These are phyloP conservation scores for Cryptoleucopteryx plumbea DNA, from an alignment of 2,113 vertebrate genomes.

Conservation along the genomic window DNA sequence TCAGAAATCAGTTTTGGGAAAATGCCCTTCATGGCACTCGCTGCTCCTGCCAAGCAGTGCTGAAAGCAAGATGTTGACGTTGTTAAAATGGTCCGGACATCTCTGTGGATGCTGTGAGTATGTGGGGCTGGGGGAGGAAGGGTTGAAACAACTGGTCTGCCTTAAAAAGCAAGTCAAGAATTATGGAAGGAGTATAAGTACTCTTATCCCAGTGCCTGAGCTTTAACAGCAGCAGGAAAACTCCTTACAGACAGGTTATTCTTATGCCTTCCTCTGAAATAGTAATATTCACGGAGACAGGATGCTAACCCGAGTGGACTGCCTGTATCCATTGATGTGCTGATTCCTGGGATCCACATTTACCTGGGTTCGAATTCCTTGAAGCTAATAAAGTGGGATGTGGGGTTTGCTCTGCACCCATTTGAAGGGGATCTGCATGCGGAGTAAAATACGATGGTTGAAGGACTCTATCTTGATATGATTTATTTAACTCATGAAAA, in stretches of 20 bases:
- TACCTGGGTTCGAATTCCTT: not conserved
- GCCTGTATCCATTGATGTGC: not conserved
- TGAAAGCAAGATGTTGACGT: not conserved
- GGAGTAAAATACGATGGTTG: not conserved
- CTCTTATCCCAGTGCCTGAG: not conserved
- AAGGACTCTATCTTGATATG: not conserved
- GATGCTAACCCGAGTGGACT: not conserved
- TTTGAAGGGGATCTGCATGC: not conserved
- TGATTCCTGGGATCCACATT: not conserved
- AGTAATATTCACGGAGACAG: not conserved
- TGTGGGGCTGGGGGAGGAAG: not conserved
- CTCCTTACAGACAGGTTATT: not conserved
- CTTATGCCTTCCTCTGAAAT: not conserved
- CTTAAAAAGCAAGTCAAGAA: not conserved
- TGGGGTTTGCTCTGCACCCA: not conserved
- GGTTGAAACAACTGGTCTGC: not conserved
- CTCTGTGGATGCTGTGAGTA: not conserved
- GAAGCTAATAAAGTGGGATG: not conserved
- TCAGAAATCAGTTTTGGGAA: not conserved
- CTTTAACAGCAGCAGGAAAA: not conserved
- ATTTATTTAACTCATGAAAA: conserved; percentile 66
- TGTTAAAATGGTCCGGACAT: rapidly evolving
- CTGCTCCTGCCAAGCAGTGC: not conserved
- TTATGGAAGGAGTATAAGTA: not conserved
- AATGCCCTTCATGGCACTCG: not conserved